phyloP scores from a whole-genome alignment of 1,140 invertebrate species.

The Zelostemma sp. region DNA sequence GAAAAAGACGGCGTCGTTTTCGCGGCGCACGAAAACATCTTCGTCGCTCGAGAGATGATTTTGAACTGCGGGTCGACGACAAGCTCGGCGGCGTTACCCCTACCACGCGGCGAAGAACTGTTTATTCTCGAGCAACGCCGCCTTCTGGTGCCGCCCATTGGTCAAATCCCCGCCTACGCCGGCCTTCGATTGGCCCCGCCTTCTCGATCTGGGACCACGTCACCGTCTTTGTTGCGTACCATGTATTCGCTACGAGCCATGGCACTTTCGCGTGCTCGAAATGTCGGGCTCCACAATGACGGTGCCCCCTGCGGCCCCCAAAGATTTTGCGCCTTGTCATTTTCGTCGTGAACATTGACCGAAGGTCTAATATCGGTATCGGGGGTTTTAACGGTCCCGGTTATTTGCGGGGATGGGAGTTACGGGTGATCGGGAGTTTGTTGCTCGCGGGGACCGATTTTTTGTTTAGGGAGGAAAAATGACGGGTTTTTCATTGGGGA shows the following conservation, averaged over 20 bases:
- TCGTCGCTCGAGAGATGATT: conserved; percentile 56
- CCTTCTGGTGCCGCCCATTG: not conserved
- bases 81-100: conserved; percentile 35
- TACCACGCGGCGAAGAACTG: conserved; percentile 12
- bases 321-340: no score
- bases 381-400: no score
- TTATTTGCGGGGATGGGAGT: no score
- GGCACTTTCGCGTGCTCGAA: not conserved
- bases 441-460: no score
- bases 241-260: conserved; percentile 15
- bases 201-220: conserved; percentile 18
- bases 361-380: no score
- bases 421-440: no score
- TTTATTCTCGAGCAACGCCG: conserved; percentile 17
- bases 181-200: conserved; percentile 5
- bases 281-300: no score
- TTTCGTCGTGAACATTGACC: no score
- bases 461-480: no score
- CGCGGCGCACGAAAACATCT: conserved; percentile 41
- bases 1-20: conserved; percentile 26
- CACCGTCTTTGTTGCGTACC: conserved; percentile 24
- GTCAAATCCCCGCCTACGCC: conserved; percentile 8
- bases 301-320: no score
- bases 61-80: conserved; percentile 56
- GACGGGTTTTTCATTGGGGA: no score